A percentile compares a stretch with the other conserved stretches of the same genome.
Evolutionary conservation across 2,113 vertebrate genomes (phyloP).

Genomic region (Lepus europaeus): DNA sequence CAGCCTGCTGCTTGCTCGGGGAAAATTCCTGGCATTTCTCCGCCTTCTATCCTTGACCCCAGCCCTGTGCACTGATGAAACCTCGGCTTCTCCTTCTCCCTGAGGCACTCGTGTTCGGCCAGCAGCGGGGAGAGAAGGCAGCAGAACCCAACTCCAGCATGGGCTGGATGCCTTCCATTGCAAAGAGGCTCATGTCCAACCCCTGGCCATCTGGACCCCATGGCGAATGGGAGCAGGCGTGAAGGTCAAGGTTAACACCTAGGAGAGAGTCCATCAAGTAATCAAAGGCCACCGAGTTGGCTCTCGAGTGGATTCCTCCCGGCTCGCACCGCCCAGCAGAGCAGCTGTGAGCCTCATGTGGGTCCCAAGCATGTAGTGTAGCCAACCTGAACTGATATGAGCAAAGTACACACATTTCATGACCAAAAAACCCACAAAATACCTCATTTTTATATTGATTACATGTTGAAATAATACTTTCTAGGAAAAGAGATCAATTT

Average conservation of each 20-base stretch:
- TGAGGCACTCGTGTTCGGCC: background rate
- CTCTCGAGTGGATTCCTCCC: background rate
- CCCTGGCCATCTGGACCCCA: background rate
- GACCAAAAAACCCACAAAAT: background rate
- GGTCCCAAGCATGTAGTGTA: accelerated
- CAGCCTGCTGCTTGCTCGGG: conserved; percentile 66
- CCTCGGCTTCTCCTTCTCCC: conserved; percentile 44
- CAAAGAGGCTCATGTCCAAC: background rate
- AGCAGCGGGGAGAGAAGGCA: background rate
- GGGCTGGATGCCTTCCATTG: background rate
- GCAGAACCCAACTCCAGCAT: background rate
- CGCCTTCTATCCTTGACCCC: conserved; percentile 61
- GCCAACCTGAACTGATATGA: background rate
- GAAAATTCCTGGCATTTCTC: conserved; percentile 76
- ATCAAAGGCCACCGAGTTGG: background rate
- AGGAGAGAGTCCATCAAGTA: background rate
- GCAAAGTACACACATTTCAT: background rate
- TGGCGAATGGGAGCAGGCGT: background rate
- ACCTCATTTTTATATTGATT: background rate
- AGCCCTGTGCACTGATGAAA: conserved; percentile 11
- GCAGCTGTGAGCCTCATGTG: accelerated
- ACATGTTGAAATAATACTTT: background rate
- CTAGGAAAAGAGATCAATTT: background rate
- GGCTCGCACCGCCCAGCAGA: accelerated
- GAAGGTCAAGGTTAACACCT: background rate